Evolutionary conservation across 2,888 invertebrate species (phyloP), one percentile per base, ranked within the genome.

Genomic region (Drosophila colorata): DNA sequence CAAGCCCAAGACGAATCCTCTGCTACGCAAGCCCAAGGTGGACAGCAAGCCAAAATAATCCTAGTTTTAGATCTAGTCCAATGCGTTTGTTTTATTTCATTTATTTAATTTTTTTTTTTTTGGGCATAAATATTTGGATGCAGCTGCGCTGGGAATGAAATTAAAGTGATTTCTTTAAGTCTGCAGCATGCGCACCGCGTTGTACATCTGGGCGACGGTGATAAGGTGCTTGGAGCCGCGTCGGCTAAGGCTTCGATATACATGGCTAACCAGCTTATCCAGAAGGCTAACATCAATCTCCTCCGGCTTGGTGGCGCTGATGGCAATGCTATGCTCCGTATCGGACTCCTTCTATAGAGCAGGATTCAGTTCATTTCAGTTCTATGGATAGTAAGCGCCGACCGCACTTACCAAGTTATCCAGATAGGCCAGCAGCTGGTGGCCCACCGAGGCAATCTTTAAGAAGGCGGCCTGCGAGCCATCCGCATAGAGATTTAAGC

Each of bases 381-480:
- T n/a, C n/a, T n/a, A n/a, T n/a, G n/a, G n/a, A n/a, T n/a, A n/a
- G n/a, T n/a, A n/a, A n/a, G n/a, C n/a, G n/a, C n/a, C n/a, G n/a
- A n/a, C n/a, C 14, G 23, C 18, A 51, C 58, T 93, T 92, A 95
- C 95, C 91, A 95, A 93, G 64, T 93, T 93, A 82, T 96, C 95
- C 68, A 98, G 93, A 93, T 97, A 97, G 78, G 95, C 94, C 44
- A 96, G 95, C 1, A 98, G 93, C 25, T 95, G 93, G 4, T 97
- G 96, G 64, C 96, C 96, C 72, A 97, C 94, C 6, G 95, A 95
- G 1, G 96, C 95, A 44, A 97, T 94, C 93, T 94, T 95, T 90
- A 93, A 95, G 77, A 94, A 94, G 80, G 94, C 93, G 89, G 93
- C 92, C 71, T 91, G 94, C 66, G 94, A 94, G 80, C 92, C 94